These are phyloP conservation scores for Eidolon helvum DNA, from an alignment of 2,113 vertebrate species.

Conservation along the genomic window DNA sequence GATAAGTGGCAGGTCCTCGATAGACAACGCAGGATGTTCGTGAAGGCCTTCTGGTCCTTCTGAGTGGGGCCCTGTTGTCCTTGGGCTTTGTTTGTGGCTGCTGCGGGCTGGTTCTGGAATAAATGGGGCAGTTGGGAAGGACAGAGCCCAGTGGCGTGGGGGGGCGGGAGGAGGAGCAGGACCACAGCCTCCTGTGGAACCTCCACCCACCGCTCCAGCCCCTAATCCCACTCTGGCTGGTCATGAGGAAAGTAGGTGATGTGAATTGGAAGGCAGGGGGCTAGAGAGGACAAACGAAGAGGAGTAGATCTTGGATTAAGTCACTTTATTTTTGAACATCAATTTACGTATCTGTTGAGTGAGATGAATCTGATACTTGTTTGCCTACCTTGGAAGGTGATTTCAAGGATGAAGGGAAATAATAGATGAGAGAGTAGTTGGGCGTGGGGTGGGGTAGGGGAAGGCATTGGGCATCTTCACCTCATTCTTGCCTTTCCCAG, in stretches of 20 bases:
- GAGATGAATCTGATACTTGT: not conserved
- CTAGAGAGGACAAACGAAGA: not conserved
- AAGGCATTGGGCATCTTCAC: rapidly evolving
- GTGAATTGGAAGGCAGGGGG: not conserved
- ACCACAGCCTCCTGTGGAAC: rapidly evolving
- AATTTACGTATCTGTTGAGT: not conserved
- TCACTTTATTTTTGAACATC: not conserved
- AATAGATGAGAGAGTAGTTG: rapidly evolving
- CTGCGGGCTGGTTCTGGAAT: not conserved
- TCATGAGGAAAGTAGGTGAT: not conserved
- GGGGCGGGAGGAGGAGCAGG: not conserved
- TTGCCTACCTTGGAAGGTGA: not conserved
- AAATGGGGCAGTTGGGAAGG: not conserved
- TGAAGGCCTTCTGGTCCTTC: not conserved
- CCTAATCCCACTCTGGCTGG: rapidly evolving
- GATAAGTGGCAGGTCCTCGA: not conserved
- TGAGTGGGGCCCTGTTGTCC: not conserved
- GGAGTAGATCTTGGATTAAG: not conserved
- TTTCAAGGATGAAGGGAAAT: not conserved
- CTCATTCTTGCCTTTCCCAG: not conserved
- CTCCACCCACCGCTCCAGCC: not conserved
- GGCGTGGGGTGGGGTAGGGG: not conserved
- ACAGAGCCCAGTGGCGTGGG: no score
- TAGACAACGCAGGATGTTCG: rapidly evolving
- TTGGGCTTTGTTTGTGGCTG: not conserved